Percentiles rank a stretch among this genome's conserved stretches.
These are phyloP conservation scores for Daphoenositta chrysoptera DNA, from an alignment of 2,113 vertebrate species.

Conservation along the genomic window DNA sequence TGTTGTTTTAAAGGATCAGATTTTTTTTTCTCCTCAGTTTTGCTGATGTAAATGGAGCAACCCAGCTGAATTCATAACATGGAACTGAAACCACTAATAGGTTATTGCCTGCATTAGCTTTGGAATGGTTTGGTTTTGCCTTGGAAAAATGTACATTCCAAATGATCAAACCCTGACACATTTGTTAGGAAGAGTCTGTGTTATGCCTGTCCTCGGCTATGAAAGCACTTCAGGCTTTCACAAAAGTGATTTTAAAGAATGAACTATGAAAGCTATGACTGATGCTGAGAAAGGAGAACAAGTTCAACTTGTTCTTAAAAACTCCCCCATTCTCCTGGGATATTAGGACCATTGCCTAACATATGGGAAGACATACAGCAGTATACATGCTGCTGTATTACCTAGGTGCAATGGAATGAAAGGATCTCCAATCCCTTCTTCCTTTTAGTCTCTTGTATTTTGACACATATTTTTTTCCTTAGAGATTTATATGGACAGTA, in stretches of 20 bases:
- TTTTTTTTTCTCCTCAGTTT: neutral
- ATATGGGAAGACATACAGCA: neutral
- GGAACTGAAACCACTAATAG: neutral
- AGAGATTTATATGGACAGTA: neutral
- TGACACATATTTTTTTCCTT: neutral
- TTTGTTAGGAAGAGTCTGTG: neutral
- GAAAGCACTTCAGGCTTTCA: neutral
- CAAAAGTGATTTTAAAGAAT: neutral
- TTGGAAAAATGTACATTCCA: neutral
- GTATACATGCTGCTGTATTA: neutral
- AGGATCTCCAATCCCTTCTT: neutral
- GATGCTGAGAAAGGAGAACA: neutral
- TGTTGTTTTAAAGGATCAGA: neutral
- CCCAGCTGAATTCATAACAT: neutral
- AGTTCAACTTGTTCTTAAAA: conserved; percentile 10
- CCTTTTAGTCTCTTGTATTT: neutral
- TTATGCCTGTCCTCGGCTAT: neutral
- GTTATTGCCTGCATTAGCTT: neutral
- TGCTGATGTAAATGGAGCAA: neutral
- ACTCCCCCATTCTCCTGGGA: neutral
- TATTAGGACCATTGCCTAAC: neutral
- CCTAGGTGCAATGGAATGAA: neutral
- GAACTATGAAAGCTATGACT: neutral
- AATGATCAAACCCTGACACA: neutral
- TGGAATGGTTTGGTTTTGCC: neutral